A percentile compares a stretch with the other conserved stretches of the same genome.
phyloP scores from a whole-genome alignment of 2,797 vertebrate species.

The Hyperoplus immaculatus region DNA sequence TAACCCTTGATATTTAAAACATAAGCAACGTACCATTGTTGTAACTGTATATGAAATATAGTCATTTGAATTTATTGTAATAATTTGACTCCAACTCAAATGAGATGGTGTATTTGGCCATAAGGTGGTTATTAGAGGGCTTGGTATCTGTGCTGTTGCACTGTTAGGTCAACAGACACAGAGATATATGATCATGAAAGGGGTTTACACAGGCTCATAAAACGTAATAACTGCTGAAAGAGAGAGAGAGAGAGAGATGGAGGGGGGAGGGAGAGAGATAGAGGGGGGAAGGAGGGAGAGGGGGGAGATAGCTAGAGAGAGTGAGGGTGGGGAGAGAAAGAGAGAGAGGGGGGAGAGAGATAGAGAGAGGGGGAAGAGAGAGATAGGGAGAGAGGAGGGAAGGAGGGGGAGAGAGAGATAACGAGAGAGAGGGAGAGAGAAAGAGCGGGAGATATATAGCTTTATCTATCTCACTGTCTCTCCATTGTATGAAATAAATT shows the following conservation, averaged over 20 bases:
- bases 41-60: no score
- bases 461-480: background rate
- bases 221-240: background rate
- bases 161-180: constrained; percentile 16
- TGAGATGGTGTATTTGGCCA: background rate
- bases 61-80: background rate
- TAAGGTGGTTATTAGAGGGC: background rate
- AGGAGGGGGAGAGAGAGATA: no score
- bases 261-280: no score
- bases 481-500: background rate
- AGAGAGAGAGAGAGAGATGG: background rate
- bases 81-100: constrained; percentile 9
- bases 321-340: no score
- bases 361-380: no score
- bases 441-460: background rate
- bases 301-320: no score
- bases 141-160: background rate
- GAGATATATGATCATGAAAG: background rate
- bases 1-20: background rate
- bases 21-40: background rate
- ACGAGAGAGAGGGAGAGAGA: no score
- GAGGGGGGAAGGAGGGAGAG: no score
- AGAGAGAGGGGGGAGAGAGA: no score
- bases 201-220: constrained; percentile 35
- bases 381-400: no score